Evolutionary conservation across 2,113 vertebrate species (phyloP), one percentile per base, ranked within the genome.

Genomic region (Aramus guarauna): DNA sequence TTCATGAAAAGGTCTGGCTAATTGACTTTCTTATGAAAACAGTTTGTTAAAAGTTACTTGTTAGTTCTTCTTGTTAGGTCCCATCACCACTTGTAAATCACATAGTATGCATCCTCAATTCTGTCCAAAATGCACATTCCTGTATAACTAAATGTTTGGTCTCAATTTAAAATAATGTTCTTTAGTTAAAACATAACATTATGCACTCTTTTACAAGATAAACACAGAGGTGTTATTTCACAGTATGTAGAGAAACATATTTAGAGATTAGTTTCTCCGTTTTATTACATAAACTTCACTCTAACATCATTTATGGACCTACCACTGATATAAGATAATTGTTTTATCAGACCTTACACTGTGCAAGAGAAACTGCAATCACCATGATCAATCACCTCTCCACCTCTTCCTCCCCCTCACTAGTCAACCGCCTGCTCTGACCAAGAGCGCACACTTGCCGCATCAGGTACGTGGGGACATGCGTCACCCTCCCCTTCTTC

Each of bases 401-500:
- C 24, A 3, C 18, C 18, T 10, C 50, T 27, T n/a, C 26, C 12
- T 14, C 13, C 5, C 13, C 21, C 11, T 67, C 1, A 1, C 34
- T 27, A 47, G 21, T 29, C 37, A n/a, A 30, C 36, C 1, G 1
- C 20, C 22, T 48, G 32, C 56, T 36, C 47, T 34, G 23, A 18
- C 32, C 7, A 17, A 24, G 27, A 5, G 24, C 3, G 43, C 8
- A 12, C 20, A 4, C 47, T 32, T 2, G 1, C 14, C 56, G 27
- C 14, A 12, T 15, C 3, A 1, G 16, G 20, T 16, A 43, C 1
- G 1, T 15, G 0, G 0, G 22, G 24, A 37, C 37, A 29, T 8
- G 15, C 5, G 9, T 24, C 19, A 10, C 4, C 11, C 23, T 67
- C 9, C 13, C 1, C 6, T 13, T 91, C 17, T 72, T 48, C 59